Percentiles rank a stretch among this genome's conserved stretches.
Evolutionary conservation across 2,888 invertebrate genomes (phyloP).

Genomic region (Oscheius myriophilus): DNA sequence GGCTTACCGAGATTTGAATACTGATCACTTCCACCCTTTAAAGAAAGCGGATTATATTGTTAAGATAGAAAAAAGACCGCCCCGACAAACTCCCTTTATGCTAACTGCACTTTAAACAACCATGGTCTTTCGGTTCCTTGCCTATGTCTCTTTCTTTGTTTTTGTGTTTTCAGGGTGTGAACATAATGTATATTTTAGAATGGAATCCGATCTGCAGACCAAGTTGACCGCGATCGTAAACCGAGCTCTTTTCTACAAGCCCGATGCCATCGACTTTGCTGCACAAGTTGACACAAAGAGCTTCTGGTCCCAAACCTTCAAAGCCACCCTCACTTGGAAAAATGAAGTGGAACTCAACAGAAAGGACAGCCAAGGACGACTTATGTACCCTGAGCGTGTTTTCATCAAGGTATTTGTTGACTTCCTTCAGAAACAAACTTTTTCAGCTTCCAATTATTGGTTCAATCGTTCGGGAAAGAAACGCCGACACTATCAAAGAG

Average conservation of each 20-base stretch:
- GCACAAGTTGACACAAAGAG: conserved; percentile 14
- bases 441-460: conserved; percentile 12
- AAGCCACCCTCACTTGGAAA: conserved; percentile 9
- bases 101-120: too few relatives aligned
- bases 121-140: too few relatives aligned
- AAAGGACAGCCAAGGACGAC: background rate
- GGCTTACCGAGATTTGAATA: too few relatives aligned
- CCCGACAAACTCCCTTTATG: too few relatives aligned
- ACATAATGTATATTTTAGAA: too few relatives aligned
- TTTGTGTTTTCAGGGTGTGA: too few relatives aligned
- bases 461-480: conserved; percentile 2
- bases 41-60: too few relatives aligned
- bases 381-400: background rate
- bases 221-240: background rate
- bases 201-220: too few relatives aligned
- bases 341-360: background rate
- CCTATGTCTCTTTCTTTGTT: too few relatives aligned
- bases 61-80: too few relatives aligned
- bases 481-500: background rate
- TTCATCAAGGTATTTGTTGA: conserved; percentile 17
- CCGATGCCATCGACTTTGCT: conserved; percentile 6
- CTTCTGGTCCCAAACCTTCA: conserved; percentile 21
- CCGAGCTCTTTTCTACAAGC: background rate
- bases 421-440: background rate
- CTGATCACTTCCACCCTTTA: too few relatives aligned